These are phyloP conservation scores for Parazoanthus atlanticus DNA, from an alignment of 92 coral and sea anemone genomes.

Conservation along the genomic window DNA sequence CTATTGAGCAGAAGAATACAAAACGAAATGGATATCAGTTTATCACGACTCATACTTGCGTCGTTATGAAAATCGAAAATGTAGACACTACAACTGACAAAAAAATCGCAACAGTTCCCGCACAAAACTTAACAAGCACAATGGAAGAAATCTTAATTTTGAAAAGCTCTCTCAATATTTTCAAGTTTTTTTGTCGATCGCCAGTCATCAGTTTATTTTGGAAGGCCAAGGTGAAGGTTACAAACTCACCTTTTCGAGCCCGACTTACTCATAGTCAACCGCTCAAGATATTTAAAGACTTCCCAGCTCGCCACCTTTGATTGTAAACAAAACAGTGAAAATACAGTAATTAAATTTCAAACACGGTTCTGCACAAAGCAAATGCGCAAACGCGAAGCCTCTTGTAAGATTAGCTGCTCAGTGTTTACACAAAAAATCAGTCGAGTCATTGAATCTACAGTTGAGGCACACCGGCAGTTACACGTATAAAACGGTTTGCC, in stretches of 20 bases:
- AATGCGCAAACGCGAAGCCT: slow-evolving; percentile 25
- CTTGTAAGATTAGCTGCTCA: not conserved
- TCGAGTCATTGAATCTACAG: not conserved
- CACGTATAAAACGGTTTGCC: not conserved
- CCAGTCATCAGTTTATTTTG: not conserved
- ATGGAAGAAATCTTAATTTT: too few relatives aligned
- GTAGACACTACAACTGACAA: too few relatives aligned
- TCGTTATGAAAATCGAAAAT: too few relatives aligned
- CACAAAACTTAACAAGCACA: not conserved
- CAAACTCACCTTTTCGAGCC: slow-evolving; percentile 75
- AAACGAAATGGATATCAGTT: not conserved
- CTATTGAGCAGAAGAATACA: slow-evolving; percentile 28
- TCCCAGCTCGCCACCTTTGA: not conserved
- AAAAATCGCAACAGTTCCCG: not conserved
- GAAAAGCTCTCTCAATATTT: not conserved
- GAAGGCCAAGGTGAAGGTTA: not conserved
- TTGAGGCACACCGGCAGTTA: too few relatives aligned
- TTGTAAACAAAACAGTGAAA: slow-evolving; percentile 10
- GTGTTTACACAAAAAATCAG: not conserved
- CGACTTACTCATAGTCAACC: slow-evolving; percentile 74
- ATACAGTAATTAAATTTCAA: not conserved
- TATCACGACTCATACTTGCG: too few relatives aligned
- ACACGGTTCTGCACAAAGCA: slow-evolving; percentile 2
- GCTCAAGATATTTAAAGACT: slow-evolving; percentile 12
- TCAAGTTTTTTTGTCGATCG: not conserved